Evolutionary conservation across 2,888 invertebrate species (phyloP).

Genomic region (Argynnis bischoffii): DNA sequence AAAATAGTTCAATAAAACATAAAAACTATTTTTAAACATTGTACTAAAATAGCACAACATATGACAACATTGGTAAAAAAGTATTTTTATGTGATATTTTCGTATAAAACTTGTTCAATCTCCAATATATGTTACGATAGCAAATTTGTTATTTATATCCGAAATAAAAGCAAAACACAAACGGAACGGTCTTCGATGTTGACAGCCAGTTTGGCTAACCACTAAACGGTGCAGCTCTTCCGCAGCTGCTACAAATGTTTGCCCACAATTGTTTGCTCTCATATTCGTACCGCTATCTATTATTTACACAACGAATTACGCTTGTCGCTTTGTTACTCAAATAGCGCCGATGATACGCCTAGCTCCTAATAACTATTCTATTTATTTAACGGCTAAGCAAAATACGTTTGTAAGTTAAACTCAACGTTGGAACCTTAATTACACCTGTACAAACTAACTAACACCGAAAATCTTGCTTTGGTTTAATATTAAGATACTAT

Average conservation of each 20-base stretch:
- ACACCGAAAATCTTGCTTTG: constrained; percentile 1
- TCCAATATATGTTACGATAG: constrained; percentile 17
- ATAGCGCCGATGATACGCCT: constrained; percentile 45
- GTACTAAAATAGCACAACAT: not conserved
- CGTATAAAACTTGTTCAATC: constrained; percentile 17
- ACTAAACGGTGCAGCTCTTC: constrained; percentile 46
- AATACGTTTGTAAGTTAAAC: constrained; percentile 31
- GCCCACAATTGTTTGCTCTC: constrained; percentile 63
- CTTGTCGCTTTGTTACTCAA: constrained; percentile 55
- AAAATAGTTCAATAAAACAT: not conserved
- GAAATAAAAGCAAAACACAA: constrained; percentile 36
- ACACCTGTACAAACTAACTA: constrained; percentile 25
- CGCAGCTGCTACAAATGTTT: constrained; percentile 49
- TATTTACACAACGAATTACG: constrained; percentile 66
- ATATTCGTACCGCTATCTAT: constrained; percentile 64
- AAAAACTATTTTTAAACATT: not conserved
- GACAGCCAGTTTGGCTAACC: constrained; percentile 45
- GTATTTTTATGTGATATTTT: constrained; percentile 13
- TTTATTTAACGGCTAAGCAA: constrained; percentile 34
- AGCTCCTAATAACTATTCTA: constrained; percentile 40
- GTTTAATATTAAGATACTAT: not conserved
- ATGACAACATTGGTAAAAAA: constrained; percentile 9
- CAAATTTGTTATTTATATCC: constrained; percentile 32
- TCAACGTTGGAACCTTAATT: constrained; percentile 30
- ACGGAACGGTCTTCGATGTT: constrained; percentile 33